A percentile compares a stretch with the other conserved stretches of the same genome.
phyloP scores from a whole-genome alignment of 1,140 invertebrate species.

The Solenopsis invicta region DNA sequence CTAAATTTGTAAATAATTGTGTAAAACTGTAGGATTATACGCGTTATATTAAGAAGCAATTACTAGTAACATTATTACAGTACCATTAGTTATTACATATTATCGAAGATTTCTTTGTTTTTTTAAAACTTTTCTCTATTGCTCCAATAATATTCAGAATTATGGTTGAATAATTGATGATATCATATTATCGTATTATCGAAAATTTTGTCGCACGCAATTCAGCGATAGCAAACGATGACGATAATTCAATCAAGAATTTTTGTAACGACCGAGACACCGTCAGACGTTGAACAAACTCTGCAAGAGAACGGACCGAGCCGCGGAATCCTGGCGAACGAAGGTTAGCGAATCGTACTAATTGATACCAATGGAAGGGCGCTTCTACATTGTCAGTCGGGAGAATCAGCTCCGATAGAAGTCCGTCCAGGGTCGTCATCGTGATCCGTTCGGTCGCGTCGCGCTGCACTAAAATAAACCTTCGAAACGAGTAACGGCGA shows the following conservation, averaged over 20 bases:
- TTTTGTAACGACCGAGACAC: conserved; percentile 51
- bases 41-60: background rate
- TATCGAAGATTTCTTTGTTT: background rate
- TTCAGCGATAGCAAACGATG: conserved; percentile 19
- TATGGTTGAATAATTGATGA: background rate
- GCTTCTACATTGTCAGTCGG: conserved; percentile 75
- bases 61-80: background rate
- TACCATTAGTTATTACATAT: background rate
- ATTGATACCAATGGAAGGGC: conserved; percentile 77
- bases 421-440: conserved; percentile 31
- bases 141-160: background rate
- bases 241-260: conserved; percentile 43
- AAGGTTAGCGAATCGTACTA: conserved; percentile 69
- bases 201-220: background rate
- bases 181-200: background rate
- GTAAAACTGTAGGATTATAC: background rate
- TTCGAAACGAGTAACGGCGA: conserved; percentile 66
- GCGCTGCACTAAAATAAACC: conserved; percentile 71
- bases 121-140: background rate
- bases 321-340: conserved; percentile 42
- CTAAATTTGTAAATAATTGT: no score
- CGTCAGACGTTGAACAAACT: conserved; percentile 42
- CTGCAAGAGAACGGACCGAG: conserved; percentile 21
- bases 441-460: conserved; percentile 49
- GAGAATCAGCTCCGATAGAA: conserved; percentile 49